Conservation (phyloP, 1,140 invertebrate species). For the Brachionus calyciflorus region DNA sequence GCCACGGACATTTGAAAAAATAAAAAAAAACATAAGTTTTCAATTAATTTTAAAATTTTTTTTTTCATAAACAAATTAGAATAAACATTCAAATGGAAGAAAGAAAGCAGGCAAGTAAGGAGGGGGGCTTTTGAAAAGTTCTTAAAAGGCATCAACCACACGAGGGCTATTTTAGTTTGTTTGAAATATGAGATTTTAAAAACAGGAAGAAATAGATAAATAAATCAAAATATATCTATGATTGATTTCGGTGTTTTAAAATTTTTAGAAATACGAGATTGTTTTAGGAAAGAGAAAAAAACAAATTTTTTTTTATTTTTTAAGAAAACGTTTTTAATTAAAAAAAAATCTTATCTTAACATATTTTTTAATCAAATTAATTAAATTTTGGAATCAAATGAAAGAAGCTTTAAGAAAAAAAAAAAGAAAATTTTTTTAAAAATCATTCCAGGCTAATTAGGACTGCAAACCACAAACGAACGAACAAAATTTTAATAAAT, state of each 20-base stretch:
- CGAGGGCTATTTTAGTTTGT: no score
- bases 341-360: slow-evolving; percentile 37
- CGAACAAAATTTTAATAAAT: not conserved
- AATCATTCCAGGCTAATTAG: slow-evolving; percentile 38
- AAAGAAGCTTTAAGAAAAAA: slow-evolving; percentile 33
- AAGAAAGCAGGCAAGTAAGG: not conserved
- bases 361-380: slow-evolving; percentile 39
- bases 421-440: no score
- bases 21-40: slow-evolving; percentile 37
- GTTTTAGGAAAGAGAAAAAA: not conserved
- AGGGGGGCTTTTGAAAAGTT: not conserved
- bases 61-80: slow-evolving; percentile 21
- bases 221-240: slow-evolving; percentile 9
- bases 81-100: slow-evolving; percentile 15
- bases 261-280: slow-evolving; percentile 13
- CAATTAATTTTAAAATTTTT: not conserved
- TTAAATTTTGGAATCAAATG: slow-evolving; percentile 38
- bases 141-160: slow-evolving; percentile 13
- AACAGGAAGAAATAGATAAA: slow-evolving; percentile 32
- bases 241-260: slow-evolving; percentile 2
- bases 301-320: no score
- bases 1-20: not conserved
- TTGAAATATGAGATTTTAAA: slow-evolving; percentile 21
- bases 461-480: no score
- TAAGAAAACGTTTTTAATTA: slow-evolving; percentile 31